A percentile compares a stretch with the other conserved stretches of the same genome.
Evolutionary conservation across 2,888 invertebrate species (phyloP).

Genomic region (Adelognathus sp.): DNA sequence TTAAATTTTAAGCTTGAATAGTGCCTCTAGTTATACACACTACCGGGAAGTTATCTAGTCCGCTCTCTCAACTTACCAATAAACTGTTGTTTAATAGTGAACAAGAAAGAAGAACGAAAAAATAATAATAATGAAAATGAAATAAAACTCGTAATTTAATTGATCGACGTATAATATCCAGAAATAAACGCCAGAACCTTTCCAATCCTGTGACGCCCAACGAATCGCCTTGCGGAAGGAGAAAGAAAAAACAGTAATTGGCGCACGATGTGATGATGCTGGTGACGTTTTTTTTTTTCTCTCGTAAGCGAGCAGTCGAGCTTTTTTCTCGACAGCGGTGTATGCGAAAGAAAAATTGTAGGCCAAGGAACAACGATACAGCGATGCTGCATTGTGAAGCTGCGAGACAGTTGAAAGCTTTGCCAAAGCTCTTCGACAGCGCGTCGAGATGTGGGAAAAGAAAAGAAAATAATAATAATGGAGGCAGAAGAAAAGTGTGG

Average conservation of each 20-base stretch:
- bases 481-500: constrained; percentile 47
- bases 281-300: not conserved
- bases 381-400: not conserved
- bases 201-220: not conserved
- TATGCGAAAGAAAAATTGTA: not conserved
- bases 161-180: constrained; percentile 17
- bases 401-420: not conserved
- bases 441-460: constrained; percentile 5
- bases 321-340: no score
- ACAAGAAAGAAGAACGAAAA: constrained; percentile 26
- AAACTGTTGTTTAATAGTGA: constrained; percentile 73
- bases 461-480: constrained; percentile 13
- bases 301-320: not conserved
- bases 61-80: constrained; percentile 68
- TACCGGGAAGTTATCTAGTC: constrained; percentile 69
- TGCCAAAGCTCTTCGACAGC: constrained; percentile 14
- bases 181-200: not conserved
- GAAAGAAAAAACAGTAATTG: not conserved
- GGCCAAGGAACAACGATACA: not conserved
- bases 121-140: constrained; percentile 29
- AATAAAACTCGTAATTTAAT: constrained; percentile 51
- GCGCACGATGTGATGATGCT: not conserved
- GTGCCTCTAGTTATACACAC: constrained; percentile 78
- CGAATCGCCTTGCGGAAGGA: not conserved
- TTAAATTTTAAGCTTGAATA: constrained; percentile 76